Evolutionary conservation across 2,797 vertebrate species (phyloP), one percentile per base, ranked within the genome.

Genomic region (Parauchenoglanis ngamensis): DNA sequence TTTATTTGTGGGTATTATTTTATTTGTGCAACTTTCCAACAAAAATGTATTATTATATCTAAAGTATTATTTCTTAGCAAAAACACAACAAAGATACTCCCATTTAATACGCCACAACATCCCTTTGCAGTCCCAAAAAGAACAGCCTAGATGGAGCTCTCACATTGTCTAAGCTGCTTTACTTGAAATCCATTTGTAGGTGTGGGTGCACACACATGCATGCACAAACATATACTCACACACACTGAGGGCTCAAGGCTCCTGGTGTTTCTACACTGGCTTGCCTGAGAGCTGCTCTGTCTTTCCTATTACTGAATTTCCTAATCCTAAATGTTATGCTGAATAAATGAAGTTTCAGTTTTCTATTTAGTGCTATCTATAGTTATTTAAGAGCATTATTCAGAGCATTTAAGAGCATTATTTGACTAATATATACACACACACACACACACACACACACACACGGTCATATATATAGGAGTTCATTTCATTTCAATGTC

Each of bases 81-180:
- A 73, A 2, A 68, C 7, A 25, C 25, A 52, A 57, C 67, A 75
- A 82, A 83, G 10, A 57, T 23, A 25, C 3, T 35, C 28, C 6
- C 7, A 25, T 54, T 28, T 28, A 35, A 78, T 65, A 57, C n/a
- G 54, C 13, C 83, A 87, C 73, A 92, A 91, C 91, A 91, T 91
- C 92, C 93, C 89, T 86, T 91, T 93, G 94, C 95, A 96, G 94
- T 96, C 96, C 95, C 95, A 88, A 93, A 83, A 82, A 92, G 90
- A 94, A 93, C 92, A 93, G 95, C 95, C 95, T 96, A 96, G 96
- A 96, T 96, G 96, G 96, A 95, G 95, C 96, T 96, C 94, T 96
- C 94, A 95, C 93, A 95, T 96, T 96, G 95, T 95, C 93, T 95
- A 95, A 96, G 92, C 92, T 76, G 44, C 90, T 91, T 93, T 77